A percentile compares a stretch with the other conserved stretches of the same genome.
These are phyloP conservation scores for Nycticorax nycticorax DNA, from an alignment of 2,113 vertebrate genomes.

Conservation along the genomic window DNA sequence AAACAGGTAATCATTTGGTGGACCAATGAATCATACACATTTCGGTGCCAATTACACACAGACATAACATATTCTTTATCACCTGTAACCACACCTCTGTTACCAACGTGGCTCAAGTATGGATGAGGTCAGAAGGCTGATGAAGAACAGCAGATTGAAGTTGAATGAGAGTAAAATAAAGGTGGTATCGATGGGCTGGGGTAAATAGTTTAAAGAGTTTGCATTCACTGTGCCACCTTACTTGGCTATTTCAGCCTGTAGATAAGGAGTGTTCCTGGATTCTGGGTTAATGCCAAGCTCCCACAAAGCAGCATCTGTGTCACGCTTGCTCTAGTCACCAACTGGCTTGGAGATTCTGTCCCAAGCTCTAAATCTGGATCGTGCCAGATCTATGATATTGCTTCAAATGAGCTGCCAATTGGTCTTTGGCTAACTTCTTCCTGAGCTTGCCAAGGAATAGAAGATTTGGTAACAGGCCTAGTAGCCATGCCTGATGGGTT, in stretches of 20 bases:
- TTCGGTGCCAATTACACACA: background rate
- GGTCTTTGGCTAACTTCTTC: background rate
- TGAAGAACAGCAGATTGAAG: background rate
- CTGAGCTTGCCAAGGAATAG: background rate
- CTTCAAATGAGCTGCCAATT: background rate
- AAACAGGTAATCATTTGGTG: background rate
- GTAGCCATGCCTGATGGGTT: background rate
- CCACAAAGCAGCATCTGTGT: background rate
- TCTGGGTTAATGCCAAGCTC: background rate
- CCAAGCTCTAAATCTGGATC: background rate
- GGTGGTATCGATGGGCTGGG: background rate
- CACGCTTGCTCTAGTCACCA: background rate
- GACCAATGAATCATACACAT: background rate
- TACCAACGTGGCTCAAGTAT: background rate
- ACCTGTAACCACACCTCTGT: background rate
- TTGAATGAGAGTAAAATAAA: background rate
- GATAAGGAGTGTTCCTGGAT: background rate
- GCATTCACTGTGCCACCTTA: background rate
- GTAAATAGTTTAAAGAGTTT: background rate
- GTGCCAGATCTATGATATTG: background rate
- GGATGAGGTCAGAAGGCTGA: background rate
- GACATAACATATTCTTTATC: background rate
- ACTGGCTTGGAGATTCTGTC: background rate
- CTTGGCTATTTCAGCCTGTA: background rate
- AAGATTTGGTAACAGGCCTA: background rate